phyloP scores from a whole-genome alignment of 2,888 invertebrate species.

The Drosophila fulvimacula region DNA sequence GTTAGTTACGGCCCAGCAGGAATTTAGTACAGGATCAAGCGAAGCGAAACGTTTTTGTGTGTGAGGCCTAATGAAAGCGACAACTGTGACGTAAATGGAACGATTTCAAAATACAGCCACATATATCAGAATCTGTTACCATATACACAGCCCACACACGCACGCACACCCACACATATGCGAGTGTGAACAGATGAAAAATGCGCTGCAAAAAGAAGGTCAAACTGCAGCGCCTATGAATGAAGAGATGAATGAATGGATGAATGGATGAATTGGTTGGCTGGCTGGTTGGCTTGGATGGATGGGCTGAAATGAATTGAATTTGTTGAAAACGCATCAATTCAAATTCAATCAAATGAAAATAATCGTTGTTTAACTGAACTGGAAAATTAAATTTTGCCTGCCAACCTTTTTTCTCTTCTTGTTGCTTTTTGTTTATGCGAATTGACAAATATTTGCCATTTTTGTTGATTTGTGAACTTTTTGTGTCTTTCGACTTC shows the following conservation, averaged over 20 bases:
- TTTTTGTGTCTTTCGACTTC: conserved; percentile 19
- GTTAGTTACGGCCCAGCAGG: conserved; percentile 37
- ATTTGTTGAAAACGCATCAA: conserved; percentile 48
- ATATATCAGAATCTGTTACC: conserved; percentile 17
- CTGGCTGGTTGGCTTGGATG: conserved; percentile 6
- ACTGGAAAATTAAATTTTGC: conserved; percentile 54
- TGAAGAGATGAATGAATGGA: conserved; percentile 13
- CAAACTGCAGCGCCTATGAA: conserved; percentile 43
- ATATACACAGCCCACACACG: conserved; percentile 1
- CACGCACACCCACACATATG: conserved; percentile 3
- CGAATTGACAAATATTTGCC: conserved; percentile 14
- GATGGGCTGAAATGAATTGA: conserved; percentile 33
- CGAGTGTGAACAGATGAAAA: conserved; percentile 6
- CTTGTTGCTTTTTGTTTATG: neutral
- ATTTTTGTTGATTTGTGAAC: conserved; percentile 13
- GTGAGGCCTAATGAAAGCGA: conserved; percentile 63
- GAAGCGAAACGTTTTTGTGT: conserved; percentile 59
- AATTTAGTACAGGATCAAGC: conserved; percentile 50
- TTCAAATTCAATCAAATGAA: conserved; percentile 64
- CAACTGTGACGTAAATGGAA: conserved; percentile 53
- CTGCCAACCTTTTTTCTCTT: conserved; percentile 23
- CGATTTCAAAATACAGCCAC: conserved; percentile 36
- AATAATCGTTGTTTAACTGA: conserved; percentile 49
- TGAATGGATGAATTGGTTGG: conserved; percentile 9
- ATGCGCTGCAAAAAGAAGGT: conserved; percentile 47